These are phyloP conservation scores for Vanessa tameamea DNA, from an alignment of 1,140 invertebrate species.

Conservation along the genomic window DNA sequence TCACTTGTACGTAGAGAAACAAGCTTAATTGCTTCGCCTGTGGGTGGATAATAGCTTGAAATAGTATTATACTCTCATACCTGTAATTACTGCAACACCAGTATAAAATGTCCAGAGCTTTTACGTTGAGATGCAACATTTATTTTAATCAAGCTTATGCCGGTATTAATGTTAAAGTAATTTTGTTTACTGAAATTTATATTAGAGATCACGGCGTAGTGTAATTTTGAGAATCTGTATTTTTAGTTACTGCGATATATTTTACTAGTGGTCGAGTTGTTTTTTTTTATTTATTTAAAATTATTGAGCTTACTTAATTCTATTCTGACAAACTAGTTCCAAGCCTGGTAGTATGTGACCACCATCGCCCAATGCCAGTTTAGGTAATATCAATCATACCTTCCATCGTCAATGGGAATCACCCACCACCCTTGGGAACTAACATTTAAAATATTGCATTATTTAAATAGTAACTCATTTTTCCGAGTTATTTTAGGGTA, in stretches of 20 bases:
- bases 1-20: not conserved
- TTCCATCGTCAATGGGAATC: no score
- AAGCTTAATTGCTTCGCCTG: not conserved
- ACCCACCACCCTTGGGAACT: no score
- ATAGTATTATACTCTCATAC: not conserved
- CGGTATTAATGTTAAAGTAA: constrained; percentile 19
- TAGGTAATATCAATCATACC: no score
- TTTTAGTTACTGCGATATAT: not conserved
- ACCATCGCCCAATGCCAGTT: no score
- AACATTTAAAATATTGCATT: no score
- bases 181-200: constrained; percentile 17
- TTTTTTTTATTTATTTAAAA: no score
- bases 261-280: no score
- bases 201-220: not conserved
- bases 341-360: no score
- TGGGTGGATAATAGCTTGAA: constrained; percentile 9
- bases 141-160: constrained; percentile 27
- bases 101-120: constrained; percentile 25
- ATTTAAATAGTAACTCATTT: no score
- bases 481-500: no score
- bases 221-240: not conserved
- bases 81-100: constrained; percentile 15
- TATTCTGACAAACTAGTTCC: no score
- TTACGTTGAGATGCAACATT: constrained; percentile 25
- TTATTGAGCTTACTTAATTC: no score